Base-by-base conservation (phyloP, 2,113 vertebrate species). In the Poicephalus meyeri region DNA sequence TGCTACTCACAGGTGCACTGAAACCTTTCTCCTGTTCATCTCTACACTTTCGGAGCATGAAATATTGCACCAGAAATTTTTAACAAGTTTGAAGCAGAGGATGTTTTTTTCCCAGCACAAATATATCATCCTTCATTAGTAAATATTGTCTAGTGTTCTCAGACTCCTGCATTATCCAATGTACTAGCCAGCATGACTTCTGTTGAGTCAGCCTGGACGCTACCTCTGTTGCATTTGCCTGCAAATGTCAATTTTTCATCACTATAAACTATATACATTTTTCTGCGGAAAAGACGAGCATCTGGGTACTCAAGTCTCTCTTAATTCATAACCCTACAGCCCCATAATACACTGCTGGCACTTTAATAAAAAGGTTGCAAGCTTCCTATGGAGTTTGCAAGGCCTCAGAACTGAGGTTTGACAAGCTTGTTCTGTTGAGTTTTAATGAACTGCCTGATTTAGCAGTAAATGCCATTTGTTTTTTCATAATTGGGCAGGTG, bases 101-200 rank as follows among this genome's bases (percentile, higher is more conserved):
- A 12, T 55, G 13, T 3, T 70, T 4, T 80, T 83, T 89, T 68
- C 19, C 41, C 11, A 50, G 23, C 7, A 61, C 6, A 58, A 79
- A 39, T 26, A 47, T 0, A 0, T 80, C 16, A 53, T 64, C 11
- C 16, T 73, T 49, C 8, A 15, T 64, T n/a, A 76, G 47, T 55
- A 94, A 93, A 87, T 41, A 65, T 12, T 70, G 3, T 21, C 33
- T 61, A 33, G 37, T 16, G 2, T 37, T 80, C 46, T 56, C 46
- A 78, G 0, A 14, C 17, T 77, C 53, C 44, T 61, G 20, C 13
- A 13, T 47, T 72, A 69, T 35, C 28, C 44, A 41, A 4, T 16
- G 12, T 24, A 56, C 31, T 56, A 61, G 29, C 9, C 35, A 76
- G 35, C 17, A 37, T 0, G 0, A 35, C 12, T 71, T 76, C 13